Evolutionary conservation across 2,797 vertebrate genomes (phyloP).

Genomic region (Thaleichthys pacificus): DNA sequence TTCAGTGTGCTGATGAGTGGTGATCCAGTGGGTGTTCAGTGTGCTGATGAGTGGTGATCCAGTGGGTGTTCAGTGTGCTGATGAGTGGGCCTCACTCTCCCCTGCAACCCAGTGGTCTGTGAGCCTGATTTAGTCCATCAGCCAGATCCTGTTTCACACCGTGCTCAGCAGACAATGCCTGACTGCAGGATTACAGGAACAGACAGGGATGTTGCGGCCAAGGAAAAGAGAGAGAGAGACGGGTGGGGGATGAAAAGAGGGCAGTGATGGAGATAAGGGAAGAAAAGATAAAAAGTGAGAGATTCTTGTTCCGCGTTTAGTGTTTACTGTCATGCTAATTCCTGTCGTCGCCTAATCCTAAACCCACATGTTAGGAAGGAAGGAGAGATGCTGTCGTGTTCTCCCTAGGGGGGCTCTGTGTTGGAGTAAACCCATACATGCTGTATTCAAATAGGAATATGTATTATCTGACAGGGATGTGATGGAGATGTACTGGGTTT

Average conservation of each 20-base stretch:
- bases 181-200: conserved; percentile 17
- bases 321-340: background rate
- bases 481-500: background rate
- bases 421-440: too few relatives aligned
- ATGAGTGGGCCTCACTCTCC: background rate
- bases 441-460: too few relatives aligned
- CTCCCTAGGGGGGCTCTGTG: background rate
- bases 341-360: conserved; percentile 10
- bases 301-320: conserved; percentile 3
- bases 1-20: too few relatives aligned
- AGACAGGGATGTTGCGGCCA: conserved; percentile 7
- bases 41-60: too few relatives aligned
- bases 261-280: too few relatives aligned
- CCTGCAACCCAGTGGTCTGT: background rate
- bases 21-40: too few relatives aligned
- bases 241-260: too few relatives aligned
- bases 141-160: conserved; percentile 27
- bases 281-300: background rate
- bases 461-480: background rate
- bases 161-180: conserved; percentile 10
- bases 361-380: background rate
- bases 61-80: conserved; percentile 1
- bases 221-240: background rate
- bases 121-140: conserved; percentile 11
- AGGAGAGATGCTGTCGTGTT: background rate